Base-by-base conservation (phyloP, 2,888 invertebrate genomes). In the Carabus problematicus region DNA sequence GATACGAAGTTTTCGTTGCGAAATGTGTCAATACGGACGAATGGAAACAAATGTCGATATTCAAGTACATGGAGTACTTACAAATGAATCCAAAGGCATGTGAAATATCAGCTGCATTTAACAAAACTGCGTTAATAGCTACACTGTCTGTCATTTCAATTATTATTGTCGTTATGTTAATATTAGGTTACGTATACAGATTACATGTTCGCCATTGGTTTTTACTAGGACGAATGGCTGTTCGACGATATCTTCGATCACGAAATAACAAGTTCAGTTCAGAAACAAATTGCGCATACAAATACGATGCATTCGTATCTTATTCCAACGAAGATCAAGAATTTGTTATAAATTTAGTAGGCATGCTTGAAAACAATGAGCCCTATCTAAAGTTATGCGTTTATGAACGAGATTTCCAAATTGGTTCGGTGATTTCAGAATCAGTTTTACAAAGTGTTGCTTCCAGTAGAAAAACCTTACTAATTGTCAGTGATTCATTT, bases 351-450 rank as follows among this genome's bases (percentile, higher is more conserved):
- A 83, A 86, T 60, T 80, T 91, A 77, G 85, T 88, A 45, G 79
- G 83, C 3, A 85, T 87, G 76, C 77, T 91, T 67, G 90, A 91
- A 78, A 84, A 82, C 29, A 81, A 84, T 49, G 83, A 86, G 14
- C 88, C 88, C 0, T 84, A 82, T 75, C 84, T 88, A 14, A 87
- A 86, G 73, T 79, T 91, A 43, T 91, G 90, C 77, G 86, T 91
- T 39, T 89, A 89, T 75, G 90, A 91, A 75, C 81, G 90, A 71
- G 90, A 90, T 77, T 88, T 90, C 72, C 85, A 87, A 75, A 85
- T 88, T 69, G 89, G 89, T 3, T 83, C 87, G 0, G 83, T 87
- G 71, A 86, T 90, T 75, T 85, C 88, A 0, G 90, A 91, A 75
- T 87, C 88, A 58, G 87, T 92, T 43, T 81, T 88, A 71, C 85